These are phyloP conservation scores for Hoplodrina blanda DNA, from an alignment of 2,888 invertebrate species.

Conservation along the genomic window DNA sequence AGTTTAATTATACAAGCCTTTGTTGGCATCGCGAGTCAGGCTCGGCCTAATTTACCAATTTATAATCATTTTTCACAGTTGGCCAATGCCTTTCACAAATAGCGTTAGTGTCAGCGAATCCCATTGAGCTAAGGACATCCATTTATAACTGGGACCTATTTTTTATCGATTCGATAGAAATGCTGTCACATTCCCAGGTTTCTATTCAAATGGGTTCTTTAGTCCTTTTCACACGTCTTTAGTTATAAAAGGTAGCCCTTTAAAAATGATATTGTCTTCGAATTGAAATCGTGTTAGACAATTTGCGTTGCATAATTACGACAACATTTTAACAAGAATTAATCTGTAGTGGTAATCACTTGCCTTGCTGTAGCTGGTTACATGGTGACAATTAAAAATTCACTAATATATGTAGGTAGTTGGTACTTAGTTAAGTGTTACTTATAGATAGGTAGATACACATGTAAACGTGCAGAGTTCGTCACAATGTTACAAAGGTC, in stretches of 20 bases:
- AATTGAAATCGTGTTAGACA: constrained; percentile 44
- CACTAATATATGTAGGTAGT: background rate
- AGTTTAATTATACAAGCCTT: constrained; percentile 24
- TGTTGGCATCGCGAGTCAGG: constrained; percentile 7
- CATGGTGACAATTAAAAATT: constrained; percentile 10
- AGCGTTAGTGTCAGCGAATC: constrained; percentile 51
- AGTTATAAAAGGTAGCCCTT: constrained; percentile 43
- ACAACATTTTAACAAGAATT: constrained; percentile 24
- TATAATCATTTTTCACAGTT: constrained; percentile 47
- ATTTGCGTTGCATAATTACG: constrained; percentile 32
- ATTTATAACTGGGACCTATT: constrained; percentile 49
- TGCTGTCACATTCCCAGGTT: constrained; percentile 22
- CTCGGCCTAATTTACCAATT: constrained; percentile 19
- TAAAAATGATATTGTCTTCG: constrained; percentile 29
- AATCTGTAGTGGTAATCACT: constrained; percentile 28
- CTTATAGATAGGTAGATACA: constrained; percentile 26
- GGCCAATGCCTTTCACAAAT: constrained; percentile 41
- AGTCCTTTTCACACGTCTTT: constrained; percentile 25
- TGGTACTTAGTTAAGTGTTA: constrained; percentile 4
- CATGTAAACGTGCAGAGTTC: constrained; percentile 34
- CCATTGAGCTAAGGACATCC: constrained; percentile 32
- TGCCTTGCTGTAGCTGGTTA: constrained; percentile 37
- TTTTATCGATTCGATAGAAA: constrained; percentile 30
- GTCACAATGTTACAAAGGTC: constrained; percentile 51
- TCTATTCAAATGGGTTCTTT: constrained; percentile 27